Evolutionary conservation across 1,140 invertebrate species (phyloP), one percentile per base, ranked within the genome.

Genomic region (Caerostris extrusa): DNA sequence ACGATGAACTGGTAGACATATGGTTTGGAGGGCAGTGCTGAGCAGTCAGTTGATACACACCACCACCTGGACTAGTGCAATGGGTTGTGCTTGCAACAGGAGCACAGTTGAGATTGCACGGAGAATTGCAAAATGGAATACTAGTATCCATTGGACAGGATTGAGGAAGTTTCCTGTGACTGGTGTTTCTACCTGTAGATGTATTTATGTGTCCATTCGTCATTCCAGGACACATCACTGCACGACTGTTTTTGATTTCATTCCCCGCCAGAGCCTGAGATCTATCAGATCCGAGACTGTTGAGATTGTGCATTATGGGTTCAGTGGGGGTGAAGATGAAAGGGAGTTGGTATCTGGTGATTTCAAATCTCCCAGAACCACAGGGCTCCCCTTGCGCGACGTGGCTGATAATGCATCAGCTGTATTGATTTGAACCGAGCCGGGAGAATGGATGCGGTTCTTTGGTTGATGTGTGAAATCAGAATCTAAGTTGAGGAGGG

Each of bases 1-100:
- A 91, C 3, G 93, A 90, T 71, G 87, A 86, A 77, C 64, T 94
- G 85, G 88, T 88, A 61, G 93, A 91, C 88, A 94, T 71, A 34
- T 93, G 93, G 61, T 60, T 69, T 88, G 93, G 93, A 91, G 93
- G 93, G 55, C 90, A 86, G 50, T 91, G 94, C n/a, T 91, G 90
- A 19, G 89, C 19, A 64, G 67, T 91, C 86, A 94, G 85, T 34
- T 86, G 85, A 82, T 93, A 93, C 10, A 93, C 71, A 55, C 90
- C 81, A 57, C 92, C 69, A 87, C 91, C 91, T 14, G 92, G 92
- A 89, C 92, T 93, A 53, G 92, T 93, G 61, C 92, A 93, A 56
- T 88, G 86, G 17, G 69, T 67, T 58, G 56, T 85, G 61, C 58
- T 94, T 5, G 86, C 69, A 56, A 58, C 87, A 12, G 93, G 87